Evolutionary conservation across 2,888 invertebrate genomes (phyloP), one percentile per base, ranked within the genome.

Genomic region (Endotricha flammealis): DNA sequence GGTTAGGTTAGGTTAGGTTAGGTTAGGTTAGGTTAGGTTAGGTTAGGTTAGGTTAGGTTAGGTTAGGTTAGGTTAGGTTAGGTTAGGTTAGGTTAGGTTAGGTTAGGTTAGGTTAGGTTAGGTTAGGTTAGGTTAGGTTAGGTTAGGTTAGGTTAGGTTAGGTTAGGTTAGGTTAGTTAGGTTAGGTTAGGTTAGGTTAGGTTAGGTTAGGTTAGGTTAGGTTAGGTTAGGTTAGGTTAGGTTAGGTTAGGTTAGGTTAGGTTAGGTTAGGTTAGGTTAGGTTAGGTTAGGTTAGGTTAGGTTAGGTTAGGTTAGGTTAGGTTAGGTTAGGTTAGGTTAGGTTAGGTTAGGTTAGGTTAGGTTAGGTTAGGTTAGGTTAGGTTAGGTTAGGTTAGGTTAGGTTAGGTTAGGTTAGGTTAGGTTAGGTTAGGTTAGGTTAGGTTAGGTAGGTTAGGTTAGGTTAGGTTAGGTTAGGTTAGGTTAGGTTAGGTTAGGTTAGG

Each of bases 361-460:
- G 27, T 29, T 32, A 27, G 28, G 29, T 28, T 44, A 42, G 40
- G 46, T 44, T 44, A 42, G 44, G 42, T 47, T 44, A 42, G 42
- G 42, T 42, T 44, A 42, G 42, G 41, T 41, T 44, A 44, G 43
- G 46, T 39, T 45, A 38, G 39, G 39, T 41, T 43, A 39, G 43
- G 46, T 46, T 46, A 42, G 47, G 47, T 43, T 43, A 39, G 43
- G 43, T 41, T 46, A 41, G 43, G 46, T 46, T 46, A 41, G 43
- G 46, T 46, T 43, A 41, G 45, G 40, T 46, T 41, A 41, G 46
- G 46, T 42, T n/a, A n/a, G n/a, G n/a, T n/a, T n/a, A n/a, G n/a
- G n/a, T n/a, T n/a, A n/a, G n/a, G n/a, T n/a, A n/a, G n/a, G n/a
- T n/a, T n/a, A n/a, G n/a, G n/a, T n/a, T 46, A 39, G 42, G 43